Conservation (phyloP, 2,797 vertebrate species). For the Parotocinclus haroldoi region DNA sequence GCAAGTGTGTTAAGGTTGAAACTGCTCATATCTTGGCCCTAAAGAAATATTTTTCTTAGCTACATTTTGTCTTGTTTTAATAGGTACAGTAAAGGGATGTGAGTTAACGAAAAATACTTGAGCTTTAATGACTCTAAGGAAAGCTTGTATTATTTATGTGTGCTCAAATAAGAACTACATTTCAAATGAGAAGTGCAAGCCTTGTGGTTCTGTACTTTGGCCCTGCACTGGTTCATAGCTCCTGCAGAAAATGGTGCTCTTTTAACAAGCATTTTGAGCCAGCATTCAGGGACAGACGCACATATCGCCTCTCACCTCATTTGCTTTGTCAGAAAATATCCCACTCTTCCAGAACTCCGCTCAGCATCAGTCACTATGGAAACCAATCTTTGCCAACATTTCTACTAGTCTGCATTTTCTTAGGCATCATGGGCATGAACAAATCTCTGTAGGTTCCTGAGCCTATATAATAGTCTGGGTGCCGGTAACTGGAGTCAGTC, state of each 20-base stretch:
- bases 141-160: neutral
- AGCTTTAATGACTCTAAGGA: neutral
- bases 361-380: constrained; percentile 28
- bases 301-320: constrained; percentile 31
- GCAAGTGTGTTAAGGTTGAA: constrained; percentile 3
- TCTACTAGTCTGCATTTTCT: constrained; percentile 3
- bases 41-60: constrained; percentile 16
- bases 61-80: constrained; percentile 2
- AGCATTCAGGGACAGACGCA: constrained; percentile 15
- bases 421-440: constrained; percentile 4
- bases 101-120: constrained; percentile 9
- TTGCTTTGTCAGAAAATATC: constrained; percentile 16
- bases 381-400: constrained; percentile 13
- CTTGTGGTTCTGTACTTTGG: constrained; percentile 7
- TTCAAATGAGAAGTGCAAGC: neutral
- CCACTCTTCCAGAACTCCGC: constrained; percentile 3
- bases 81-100: constrained; percentile 2
- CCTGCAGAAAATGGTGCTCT: neutral
- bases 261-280: constrained; percentile 38
- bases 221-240: constrained; percentile 2
- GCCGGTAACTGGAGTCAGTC: constrained; percentile 31
- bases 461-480: neutral
- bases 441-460: constrained; percentile 22
- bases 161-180: neutral
- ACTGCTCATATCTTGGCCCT: constrained; percentile 12